Evolutionary conservation across 2,113 vertebrate genomes (phyloP).

Genomic region (Petromus typicus): DNA sequence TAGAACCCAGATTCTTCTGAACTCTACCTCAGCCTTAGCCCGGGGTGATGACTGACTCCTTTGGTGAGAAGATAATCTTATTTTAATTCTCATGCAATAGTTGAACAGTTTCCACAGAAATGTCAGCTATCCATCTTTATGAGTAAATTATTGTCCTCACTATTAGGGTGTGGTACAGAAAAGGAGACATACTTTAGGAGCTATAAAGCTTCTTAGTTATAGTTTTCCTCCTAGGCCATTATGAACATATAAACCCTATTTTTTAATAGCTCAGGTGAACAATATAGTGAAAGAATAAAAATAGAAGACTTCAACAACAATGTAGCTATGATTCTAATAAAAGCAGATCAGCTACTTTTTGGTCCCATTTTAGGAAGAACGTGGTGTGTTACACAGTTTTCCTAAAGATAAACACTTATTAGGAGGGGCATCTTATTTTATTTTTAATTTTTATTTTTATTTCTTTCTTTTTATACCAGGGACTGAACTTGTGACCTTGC

Average conservation of each 20-base stretch:
- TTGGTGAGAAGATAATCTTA: slow-evolving; percentile 90
- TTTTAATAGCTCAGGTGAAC: slow-evolving; percentile 77
- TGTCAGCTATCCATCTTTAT: slow-evolving; percentile 86
- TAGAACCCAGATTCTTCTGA: slow-evolving; percentile 79
- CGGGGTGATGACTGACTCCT: slow-evolving; percentile 79
- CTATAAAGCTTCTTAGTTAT: slow-evolving; percentile 85
- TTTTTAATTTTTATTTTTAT: neutral
- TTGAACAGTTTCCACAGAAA: slow-evolving; percentile 84
- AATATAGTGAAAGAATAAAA: slow-evolving; percentile 80
- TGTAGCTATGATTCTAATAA: neutral
- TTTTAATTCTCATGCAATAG: slow-evolving; percentile 90
- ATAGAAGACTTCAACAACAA: slow-evolving; percentile 73
- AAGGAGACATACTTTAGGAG: slow-evolving; percentile 84
- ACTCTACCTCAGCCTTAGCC: slow-evolving; percentile 84
- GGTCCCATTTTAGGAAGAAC: neutral
- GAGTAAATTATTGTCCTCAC: slow-evolving; percentile 86
- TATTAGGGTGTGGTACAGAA: slow-evolving; percentile 84
- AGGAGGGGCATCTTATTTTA: neutral
- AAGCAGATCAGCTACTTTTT: neutral
- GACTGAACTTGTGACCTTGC: too few relatives aligned
- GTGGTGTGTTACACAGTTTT: neutral
- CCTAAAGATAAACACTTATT: neutral
- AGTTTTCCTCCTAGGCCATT: slow-evolving; percentile 85
- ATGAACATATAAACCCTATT: slow-evolving; percentile 83
- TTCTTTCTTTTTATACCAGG: too few relatives aligned